phyloP scores from a whole-genome alignment of 1,140 invertebrate species.

The Pseudomyrmex concolor region DNA sequence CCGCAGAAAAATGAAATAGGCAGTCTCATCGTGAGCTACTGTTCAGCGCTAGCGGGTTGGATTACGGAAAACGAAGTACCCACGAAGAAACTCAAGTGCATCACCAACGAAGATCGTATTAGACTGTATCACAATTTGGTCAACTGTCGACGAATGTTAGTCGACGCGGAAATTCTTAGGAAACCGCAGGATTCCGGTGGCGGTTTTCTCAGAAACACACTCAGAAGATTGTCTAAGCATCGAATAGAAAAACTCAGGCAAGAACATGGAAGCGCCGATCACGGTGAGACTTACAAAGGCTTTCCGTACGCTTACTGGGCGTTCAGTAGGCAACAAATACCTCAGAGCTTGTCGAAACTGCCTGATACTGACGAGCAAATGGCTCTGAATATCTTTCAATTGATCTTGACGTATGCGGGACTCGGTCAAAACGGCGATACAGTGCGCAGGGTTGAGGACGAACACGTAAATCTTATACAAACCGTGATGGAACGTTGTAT shows the following conservation, averaged over 20 bases:
- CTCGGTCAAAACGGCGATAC: slow-evolving; percentile 91
- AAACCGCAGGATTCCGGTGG: slow-evolving; percentile 92
- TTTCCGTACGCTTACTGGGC: slow-evolving; percentile 96
- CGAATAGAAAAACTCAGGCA: slow-evolving; percentile 93
- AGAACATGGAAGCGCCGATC: slow-evolving; percentile 90
- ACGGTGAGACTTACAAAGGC: slow-evolving; percentile 94
- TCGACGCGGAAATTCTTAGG: slow-evolving; percentile 92
- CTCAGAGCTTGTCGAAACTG: slow-evolving; percentile 93
- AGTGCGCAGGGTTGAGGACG: slow-evolving; percentile 90
- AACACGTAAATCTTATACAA: slow-evolving; percentile 95
- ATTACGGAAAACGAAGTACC: slow-evolving; percentile 93
- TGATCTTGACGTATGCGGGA: slow-evolving; percentile 92
- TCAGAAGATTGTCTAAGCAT: slow-evolving; percentile 94
- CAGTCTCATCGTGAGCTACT: slow-evolving; percentile 96
- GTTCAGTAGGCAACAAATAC: slow-evolving; percentile 92
- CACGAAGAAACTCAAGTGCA: slow-evolving; percentile 87
- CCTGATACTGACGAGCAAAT: slow-evolving; percentile 95
- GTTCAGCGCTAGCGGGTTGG: slow-evolving; percentile 93
- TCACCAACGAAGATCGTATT: slow-evolving; percentile 93
- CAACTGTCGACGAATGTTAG: slow-evolving; percentile 91
- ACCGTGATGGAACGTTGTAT: slow-evolving; percentile 95
- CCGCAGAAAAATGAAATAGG: slow-evolving; percentile 95
- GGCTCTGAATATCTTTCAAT: slow-evolving; percentile 92
- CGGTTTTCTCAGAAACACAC: slow-evolving; percentile 94
- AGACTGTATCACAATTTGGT: slow-evolving; percentile 93